These are phyloP conservation scores for Pangasius djambal DNA, from an alignment of 2,797 vertebrate genomes.

Conservation along the genomic window DNA sequence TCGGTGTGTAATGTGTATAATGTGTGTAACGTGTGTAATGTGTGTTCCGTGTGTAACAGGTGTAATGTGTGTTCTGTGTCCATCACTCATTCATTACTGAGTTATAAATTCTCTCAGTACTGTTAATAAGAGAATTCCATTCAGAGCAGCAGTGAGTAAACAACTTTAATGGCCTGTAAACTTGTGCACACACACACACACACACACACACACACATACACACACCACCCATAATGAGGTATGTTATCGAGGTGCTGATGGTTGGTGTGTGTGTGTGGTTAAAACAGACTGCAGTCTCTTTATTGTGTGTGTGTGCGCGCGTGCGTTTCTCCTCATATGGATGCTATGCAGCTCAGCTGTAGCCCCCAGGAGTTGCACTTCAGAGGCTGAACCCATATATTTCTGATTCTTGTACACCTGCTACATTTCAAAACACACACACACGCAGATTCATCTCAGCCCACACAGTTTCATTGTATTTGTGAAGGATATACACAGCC, in stretches of 20 bases:
- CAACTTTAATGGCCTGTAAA: neutral
- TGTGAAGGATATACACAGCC: neutral
- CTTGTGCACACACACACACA: neutral
- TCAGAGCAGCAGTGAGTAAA: neutral
- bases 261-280: neutral
- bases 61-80: neutral
- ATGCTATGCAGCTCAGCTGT: neutral
- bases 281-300: neutral
- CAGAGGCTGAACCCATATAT: constrained; percentile 13
- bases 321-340: neutral
- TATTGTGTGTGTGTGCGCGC: neutral
- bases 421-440: neutral
- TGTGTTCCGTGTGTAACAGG: no score
- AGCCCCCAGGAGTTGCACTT: constrained; percentile 13
- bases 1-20: neutral
- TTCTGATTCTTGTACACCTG: constrained; percentile 13
- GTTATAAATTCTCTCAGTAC: neutral
- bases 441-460: neutral
- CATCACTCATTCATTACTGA: neutral
- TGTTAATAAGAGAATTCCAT: neutral
- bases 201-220: constrained; percentile 1
- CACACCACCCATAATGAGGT: neutral
- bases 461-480: neutral
- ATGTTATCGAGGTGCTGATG: neutral
- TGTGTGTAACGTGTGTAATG: neutral